A percentile compares a stretch with the other conserved stretches of the same genome.
Conservation (phyloP, 1,140 invertebrate species). For the Helicoverpa armigera region DNA sequence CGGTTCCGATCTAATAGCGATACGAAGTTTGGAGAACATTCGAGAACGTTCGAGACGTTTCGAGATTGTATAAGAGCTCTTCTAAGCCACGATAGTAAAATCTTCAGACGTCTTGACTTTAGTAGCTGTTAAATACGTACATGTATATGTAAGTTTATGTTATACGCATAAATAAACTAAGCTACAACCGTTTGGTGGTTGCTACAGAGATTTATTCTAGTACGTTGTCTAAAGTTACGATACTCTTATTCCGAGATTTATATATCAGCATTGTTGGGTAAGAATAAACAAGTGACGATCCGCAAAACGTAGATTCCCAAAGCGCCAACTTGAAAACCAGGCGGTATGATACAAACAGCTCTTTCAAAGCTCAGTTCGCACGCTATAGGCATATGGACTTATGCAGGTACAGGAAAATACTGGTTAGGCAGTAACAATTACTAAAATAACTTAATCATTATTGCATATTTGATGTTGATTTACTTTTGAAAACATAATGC, state of each 20-base stretch:
- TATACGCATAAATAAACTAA: not conserved
- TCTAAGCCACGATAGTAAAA: not conserved
- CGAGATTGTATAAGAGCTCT: conserved; percentile 18
- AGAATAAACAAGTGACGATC: not conserved
- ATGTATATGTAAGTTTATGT: conserved; percentile 4
- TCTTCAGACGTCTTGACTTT: conserved; percentile 19
- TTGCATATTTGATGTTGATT: no score
- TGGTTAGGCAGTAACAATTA: no score
- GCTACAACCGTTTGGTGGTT: not conserved
- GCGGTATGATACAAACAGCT: no score
- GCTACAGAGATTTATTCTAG: not conserved
- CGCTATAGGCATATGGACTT: no score
- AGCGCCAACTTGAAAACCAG: no score
- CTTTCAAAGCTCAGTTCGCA: no score
- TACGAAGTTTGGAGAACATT: conserved; percentile 18
- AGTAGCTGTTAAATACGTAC: conserved; percentile 33
- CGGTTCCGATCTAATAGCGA: conserved; percentile 18
- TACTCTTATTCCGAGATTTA: no score
- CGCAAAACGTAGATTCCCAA: no score
- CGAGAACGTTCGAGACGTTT: conserved; percentile 3
- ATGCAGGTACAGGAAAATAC: no score
- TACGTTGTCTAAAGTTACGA: not conserved
- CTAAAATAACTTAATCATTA: no score
- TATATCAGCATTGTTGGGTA: no score
- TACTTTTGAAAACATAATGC: no score